Percentiles rank a stretch among this genome's conserved stretches.
Evolutionary conservation across 2,888 invertebrate genomes (phyloP).

Genomic region (Metacarcinus magister): DNA sequence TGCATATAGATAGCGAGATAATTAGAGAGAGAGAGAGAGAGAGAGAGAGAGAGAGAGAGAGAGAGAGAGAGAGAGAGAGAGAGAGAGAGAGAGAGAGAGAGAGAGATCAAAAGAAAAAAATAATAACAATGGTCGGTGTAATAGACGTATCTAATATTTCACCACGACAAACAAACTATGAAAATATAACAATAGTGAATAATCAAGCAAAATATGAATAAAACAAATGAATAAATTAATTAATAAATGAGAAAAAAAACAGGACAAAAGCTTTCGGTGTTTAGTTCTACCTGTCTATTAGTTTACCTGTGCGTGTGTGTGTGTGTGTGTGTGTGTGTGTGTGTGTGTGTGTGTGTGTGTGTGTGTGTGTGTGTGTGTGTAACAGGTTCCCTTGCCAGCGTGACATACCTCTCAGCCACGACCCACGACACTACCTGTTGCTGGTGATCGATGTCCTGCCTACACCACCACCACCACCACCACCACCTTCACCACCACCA

Average conservation of each 20-base stretch:
- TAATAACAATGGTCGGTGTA: too few relatives aligned
- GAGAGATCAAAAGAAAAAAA: too few relatives aligned
- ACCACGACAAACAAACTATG: too few relatives aligned
- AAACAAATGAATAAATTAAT: too few relatives aligned
- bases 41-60: constrained; percentile 22
- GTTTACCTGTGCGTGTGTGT: constrained; percentile 58
- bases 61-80: constrained; percentile 26
- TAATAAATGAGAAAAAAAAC: too few relatives aligned
- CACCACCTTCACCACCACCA: too few relatives aligned
- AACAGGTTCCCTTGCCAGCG: background rate
- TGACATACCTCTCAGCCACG: background rate
- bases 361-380: constrained; percentile 14
- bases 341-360: constrained; percentile 5
- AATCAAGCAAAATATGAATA: too few relatives aligned
- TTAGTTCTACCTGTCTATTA: too few relatives aligned
- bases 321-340: constrained; percentile 8
- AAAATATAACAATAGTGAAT: too few relatives aligned
- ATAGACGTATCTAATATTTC: too few relatives aligned
- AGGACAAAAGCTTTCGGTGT: too few relatives aligned
- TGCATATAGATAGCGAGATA: constrained; percentile 17
- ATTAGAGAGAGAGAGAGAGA: background rate
- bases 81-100: too few relatives aligned
- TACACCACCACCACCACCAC: background rate
- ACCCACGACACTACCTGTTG: background rate
- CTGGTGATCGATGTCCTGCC: background rate